Conservation (phyloP, 2,888 invertebrate genomes). For the Paralinhomoeus sp. region DNA sequence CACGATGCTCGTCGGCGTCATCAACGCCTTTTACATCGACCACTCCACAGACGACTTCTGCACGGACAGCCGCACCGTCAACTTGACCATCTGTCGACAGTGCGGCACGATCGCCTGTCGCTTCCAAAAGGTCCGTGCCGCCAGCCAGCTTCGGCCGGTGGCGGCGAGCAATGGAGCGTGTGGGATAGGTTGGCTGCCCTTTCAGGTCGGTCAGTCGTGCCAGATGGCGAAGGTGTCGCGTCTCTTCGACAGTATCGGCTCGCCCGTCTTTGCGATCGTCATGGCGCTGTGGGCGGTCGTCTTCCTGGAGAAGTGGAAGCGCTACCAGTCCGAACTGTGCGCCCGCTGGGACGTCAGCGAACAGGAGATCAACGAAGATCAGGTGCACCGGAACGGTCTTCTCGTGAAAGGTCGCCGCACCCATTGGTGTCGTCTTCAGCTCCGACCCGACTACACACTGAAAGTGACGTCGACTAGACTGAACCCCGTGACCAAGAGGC, state of each 20-base stretch:
- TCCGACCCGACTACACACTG: constrained; percentile 24
- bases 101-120: constrained; percentile 50
- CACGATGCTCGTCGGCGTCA: constrained; percentile 63
- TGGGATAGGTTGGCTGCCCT: no score
- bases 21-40: constrained; percentile 36
- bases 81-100: constrained; percentile 62
- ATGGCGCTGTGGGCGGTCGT: constrained; percentile 85
- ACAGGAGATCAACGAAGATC: not conserved
- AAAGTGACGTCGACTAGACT: constrained; percentile 45
- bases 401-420: not conserved
- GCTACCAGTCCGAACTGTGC: constrained; percentile 25
- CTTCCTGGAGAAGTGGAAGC: constrained; percentile 76
- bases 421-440: not conserved
- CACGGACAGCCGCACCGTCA: constrained; percentile 36
- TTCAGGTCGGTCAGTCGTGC: not conserved
- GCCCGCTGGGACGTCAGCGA: constrained; percentile 4
- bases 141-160: no score
- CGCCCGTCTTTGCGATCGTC: constrained; percentile 52
- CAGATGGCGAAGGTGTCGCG: not conserved
- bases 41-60: not conserved
- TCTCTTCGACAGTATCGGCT: constrained; percentile 1
- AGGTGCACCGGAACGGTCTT: not conserved
- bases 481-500: constrained; percentile 66
- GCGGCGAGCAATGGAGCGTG: no score
- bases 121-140: constrained; percentile 33